Percentiles rank a stretch among this genome's conserved stretches.
Evolutionary conservation across 2,888 invertebrate species (phyloP).

Genomic region (Drosophila limbata): DNA sequence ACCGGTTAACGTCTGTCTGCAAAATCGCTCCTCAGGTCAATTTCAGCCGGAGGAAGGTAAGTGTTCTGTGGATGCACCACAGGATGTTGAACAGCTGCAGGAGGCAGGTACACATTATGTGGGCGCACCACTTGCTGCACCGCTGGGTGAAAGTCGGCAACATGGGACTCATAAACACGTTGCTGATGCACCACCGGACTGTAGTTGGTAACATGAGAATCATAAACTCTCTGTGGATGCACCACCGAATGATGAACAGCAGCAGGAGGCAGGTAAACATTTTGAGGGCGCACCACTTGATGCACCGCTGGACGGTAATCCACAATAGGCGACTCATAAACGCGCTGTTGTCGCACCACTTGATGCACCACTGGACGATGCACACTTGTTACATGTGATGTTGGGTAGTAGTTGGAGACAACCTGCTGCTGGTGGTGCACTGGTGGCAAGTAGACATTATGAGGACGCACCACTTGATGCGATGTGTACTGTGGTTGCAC

Average conservation of each 20-base stretch:
- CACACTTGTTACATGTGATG: background rate
- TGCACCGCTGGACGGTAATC: background rate
- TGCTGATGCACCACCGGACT: background rate
- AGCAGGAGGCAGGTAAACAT: slow-evolving; percentile 6
- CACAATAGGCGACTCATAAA: background rate
- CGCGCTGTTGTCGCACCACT: slow-evolving; percentile 7
- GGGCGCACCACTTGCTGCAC: slow-evolving; percentile 5
- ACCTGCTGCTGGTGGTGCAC: background rate
- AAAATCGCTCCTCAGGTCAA: slow-evolving; percentile 16
- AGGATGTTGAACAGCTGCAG: background rate
- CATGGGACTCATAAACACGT: background rate
- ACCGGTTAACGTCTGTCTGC: slow-evolving; percentile 41
- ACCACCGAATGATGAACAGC: background rate
- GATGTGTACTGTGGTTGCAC: background rate
- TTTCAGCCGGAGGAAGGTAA: slow-evolving; percentile 17
- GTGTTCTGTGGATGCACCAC: slow-evolving; percentile 18
- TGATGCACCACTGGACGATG: slow-evolving; percentile 4
- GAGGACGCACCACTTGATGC: slow-evolving; percentile 5
- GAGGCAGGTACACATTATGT: slow-evolving; percentile 3
- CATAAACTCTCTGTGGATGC: background rate
- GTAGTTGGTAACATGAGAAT: background rate
- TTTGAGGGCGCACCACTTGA: slow-evolving; percentile 3
- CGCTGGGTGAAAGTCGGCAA: background rate
- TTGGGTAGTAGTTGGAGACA: background rate
- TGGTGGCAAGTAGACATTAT: slow-evolving; percentile 24